phyloP scores from a whole-genome alignment of 2,888 invertebrate genomes.

The Eremobia ochroleuca region DNA sequence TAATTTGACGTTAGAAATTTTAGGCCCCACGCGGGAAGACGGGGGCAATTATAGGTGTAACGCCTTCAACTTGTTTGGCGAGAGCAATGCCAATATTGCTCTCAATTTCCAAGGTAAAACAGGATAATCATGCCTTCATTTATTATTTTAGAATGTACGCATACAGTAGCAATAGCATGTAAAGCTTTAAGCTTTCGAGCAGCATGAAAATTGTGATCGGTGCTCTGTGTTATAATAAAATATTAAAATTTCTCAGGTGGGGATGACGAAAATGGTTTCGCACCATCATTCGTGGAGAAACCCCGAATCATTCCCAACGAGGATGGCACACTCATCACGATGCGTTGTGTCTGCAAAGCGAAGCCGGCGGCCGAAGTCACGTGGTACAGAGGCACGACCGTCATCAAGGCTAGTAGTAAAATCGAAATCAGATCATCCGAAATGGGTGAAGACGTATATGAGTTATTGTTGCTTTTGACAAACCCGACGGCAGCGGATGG shows the following conservation, averaged over 20 bases:
- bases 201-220: slow-evolving; percentile 78
- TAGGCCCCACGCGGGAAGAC: slow-evolving; percentile 98
- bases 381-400: slow-evolving; percentile 98
- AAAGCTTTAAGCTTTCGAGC: slow-evolving; percentile 85
- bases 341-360: slow-evolving; percentile 99
- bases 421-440: slow-evolving; percentile 95
- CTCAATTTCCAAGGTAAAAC: slow-evolving; percentile 99
- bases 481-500: slow-evolving; percentile 90
- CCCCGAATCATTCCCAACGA: slow-evolving; percentile 99
- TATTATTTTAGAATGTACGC: slow-evolving; percentile 83
- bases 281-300: slow-evolving; percentile 99
- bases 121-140: slow-evolving; percentile 63
- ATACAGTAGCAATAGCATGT: slow-evolving; percentile 89
- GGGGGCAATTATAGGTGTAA: slow-evolving; percentile 99
- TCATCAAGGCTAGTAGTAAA: slow-evolving; percentile 96
- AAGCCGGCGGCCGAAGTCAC: slow-evolving; percentile 98
- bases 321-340: slow-evolving; percentile 98
- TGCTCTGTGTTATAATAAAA: slow-evolving; percentile 60
- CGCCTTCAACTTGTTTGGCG: slow-evolving; percentile 99
- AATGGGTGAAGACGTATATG: slow-evolving; percentile 96
- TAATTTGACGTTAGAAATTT: slow-evolving; percentile 97
- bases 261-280: slow-evolving; percentile 97
- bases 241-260: slow-evolving; percentile 92
- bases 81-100: slow-evolving; percentile 99
- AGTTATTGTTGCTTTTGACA: slow-evolving; percentile 93